A percentile compares a stretch with the other conserved stretches of the same genome.
Conservation (phyloP, 2,888 invertebrate species). For the Dryomyza anilis region DNA sequence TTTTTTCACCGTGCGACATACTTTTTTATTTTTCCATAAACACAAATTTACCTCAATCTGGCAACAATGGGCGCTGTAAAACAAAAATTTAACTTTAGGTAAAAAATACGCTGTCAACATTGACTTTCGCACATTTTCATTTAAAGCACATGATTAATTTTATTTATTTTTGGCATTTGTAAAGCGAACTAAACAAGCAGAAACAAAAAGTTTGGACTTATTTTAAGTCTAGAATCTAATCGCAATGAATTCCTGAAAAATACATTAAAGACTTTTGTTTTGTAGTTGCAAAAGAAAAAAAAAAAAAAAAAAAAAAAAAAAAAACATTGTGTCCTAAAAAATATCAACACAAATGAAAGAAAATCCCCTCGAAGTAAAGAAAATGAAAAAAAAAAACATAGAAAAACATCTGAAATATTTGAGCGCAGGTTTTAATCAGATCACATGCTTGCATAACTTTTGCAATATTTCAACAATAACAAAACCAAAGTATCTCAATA, state of each 20-base stretch:
- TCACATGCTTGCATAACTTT: slow-evolving; percentile 10
- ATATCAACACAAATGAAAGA: background rate
- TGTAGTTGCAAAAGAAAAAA: too few relatives aligned
- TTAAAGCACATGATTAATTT: background rate
- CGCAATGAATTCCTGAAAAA: too few relatives aligned
- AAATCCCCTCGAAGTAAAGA: background rate
- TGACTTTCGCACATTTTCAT: background rate
- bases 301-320: too few relatives aligned
- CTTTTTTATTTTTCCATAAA: too few relatives aligned
- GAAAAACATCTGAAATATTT: background rate
- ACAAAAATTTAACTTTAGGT: too few relatives aligned
- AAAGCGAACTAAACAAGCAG: too few relatives aligned
- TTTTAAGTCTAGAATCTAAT: background rate
- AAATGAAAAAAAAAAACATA: background rate
- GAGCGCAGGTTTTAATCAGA: slow-evolving; percentile 12
- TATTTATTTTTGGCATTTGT: background rate
- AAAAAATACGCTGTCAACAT: too few relatives aligned
- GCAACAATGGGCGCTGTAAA: too few relatives aligned
- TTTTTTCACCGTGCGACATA: too few relatives aligned
- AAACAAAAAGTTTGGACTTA: background rate
- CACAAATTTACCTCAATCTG: too few relatives aligned
- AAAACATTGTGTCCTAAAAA: too few relatives aligned
- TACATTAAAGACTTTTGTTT: too few relatives aligned
- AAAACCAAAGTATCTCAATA: background rate
- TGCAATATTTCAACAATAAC: background rate